These are phyloP conservation scores for Dreissena polymorpha DNA, from an alignment of 1,140 invertebrate genomes.

Conservation along the genomic window DNA sequence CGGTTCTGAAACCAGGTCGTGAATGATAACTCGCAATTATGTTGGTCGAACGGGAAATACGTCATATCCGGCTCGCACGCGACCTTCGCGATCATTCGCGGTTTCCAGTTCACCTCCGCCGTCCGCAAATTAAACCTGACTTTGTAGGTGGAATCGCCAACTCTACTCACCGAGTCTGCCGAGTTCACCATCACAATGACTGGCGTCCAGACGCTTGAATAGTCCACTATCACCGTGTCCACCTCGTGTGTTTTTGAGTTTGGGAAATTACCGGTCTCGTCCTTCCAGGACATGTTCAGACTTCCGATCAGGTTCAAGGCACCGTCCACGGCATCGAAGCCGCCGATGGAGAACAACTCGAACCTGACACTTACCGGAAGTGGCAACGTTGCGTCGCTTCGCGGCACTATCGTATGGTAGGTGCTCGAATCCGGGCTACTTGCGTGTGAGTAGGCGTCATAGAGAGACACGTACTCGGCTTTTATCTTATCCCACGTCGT, in stretches of 20 bases:
- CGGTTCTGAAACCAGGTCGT: constrained; percentile 13
- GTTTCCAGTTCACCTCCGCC: constrained; percentile 35
- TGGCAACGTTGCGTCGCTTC: background rate
- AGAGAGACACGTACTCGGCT: constrained; percentile 21
- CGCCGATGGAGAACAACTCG: constrained; percentile 21
- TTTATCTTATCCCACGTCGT: background rate
- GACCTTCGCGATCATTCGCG: constrained; percentile 4
- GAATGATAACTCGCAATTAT: constrained; percentile 27
- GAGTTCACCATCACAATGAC: constrained; percentile 42
- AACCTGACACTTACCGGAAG: background rate
- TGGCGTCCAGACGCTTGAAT: constrained; percentile 32
- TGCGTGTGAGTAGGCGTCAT: constrained; percentile 5
- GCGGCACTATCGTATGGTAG: background rate
- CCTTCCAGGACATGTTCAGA: constrained; percentile 27
- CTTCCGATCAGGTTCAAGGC: constrained; percentile 25
- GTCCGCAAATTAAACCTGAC: constrained; percentile 7
- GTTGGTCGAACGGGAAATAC: constrained; percentile 46
- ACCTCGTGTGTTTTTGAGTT: background rate
- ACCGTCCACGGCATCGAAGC: constrained; percentile 36
- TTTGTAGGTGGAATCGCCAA: constrained; percentile 37
- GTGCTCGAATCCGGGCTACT: background rate
- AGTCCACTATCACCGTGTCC: background rate
- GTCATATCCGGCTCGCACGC: constrained; percentile 49
- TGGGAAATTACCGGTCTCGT: background rate
- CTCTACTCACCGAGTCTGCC: constrained; percentile 12